Percentiles rank a stretch among this genome's conserved stretches.
phyloP scores from a whole-genome alignment of 2,888 invertebrate species.

The Coelopa pilipes region DNA sequence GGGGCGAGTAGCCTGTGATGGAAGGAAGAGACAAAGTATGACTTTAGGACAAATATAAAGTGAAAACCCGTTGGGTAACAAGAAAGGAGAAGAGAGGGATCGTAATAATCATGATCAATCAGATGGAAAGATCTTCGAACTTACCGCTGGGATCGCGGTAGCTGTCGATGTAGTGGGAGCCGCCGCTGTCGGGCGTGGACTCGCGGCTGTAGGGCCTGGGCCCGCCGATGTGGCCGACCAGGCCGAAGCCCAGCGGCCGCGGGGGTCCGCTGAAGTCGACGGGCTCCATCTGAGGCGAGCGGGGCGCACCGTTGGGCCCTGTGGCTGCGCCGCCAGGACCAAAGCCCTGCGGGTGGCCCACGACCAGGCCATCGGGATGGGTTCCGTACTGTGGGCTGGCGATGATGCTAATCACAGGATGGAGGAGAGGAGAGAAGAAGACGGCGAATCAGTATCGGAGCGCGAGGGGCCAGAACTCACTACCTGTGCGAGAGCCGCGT shows the following conservation, averaged over 20 bases:
- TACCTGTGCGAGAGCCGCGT: conserved; percentile 88
- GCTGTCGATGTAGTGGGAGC: conserved; percentile 88
- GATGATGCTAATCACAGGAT: conserved; percentile 61
- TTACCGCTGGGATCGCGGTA: conserved; percentile 87
- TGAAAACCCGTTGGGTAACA: conserved; percentile 8
- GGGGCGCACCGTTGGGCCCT: conserved; percentile 66
- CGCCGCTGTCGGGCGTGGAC: conserved; percentile 89
- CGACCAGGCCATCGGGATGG: conserved; percentile 64
- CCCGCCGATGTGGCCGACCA: conserved; percentile 71
- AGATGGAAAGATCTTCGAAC: conserved; percentile 48
- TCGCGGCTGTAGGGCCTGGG: conserved; percentile 82
- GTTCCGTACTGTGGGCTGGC: conserved; percentile 73
- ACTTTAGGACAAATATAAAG: too few relatives aligned
- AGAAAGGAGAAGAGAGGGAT: not conserved
- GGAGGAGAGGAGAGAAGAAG: not conserved
- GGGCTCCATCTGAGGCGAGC: conserved; percentile 77
- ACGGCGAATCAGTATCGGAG: conserved; percentile 30
- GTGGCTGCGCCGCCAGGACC: conserved; percentile 64
- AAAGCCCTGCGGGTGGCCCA: conserved; percentile 70
- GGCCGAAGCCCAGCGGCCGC: conserved; percentile 72
- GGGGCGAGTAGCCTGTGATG: conserved; percentile 82
- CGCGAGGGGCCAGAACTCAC: conserved; percentile 41
- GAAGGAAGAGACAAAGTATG: not conserved
- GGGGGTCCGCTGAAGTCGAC: conserved; percentile 78
- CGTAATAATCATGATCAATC: too few relatives aligned